phyloP scores from a whole-genome alignment of 2,113 vertebrate species.

The Nettapus auritus region DNA sequence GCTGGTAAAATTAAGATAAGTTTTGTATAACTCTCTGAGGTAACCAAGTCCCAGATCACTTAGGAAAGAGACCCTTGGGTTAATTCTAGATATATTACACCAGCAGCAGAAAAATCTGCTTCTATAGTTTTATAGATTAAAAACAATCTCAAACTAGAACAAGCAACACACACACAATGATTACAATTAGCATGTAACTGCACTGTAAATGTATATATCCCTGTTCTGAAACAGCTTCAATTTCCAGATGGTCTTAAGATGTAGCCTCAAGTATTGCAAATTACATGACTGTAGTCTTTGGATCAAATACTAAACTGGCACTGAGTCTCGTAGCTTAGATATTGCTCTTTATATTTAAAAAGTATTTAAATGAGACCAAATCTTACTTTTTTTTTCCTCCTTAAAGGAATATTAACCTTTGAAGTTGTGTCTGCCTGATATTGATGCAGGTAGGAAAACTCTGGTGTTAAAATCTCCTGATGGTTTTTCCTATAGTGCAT shows the following conservation, averaged over 20 bases:
- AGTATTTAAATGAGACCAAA: not conserved
- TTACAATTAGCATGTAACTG: constrained; percentile 9
- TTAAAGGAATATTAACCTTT: constrained; percentile 6
- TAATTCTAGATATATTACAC: not conserved
- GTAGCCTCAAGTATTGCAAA: not conserved
- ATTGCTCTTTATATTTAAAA: not conserved
- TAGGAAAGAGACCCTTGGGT: not conserved
- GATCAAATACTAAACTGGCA: not conserved
- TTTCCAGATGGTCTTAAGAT: constrained; percentile 38
- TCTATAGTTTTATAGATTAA: not conserved
- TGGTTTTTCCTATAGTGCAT: not conserved
- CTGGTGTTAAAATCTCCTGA: not conserved
- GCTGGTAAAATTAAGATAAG: not conserved
- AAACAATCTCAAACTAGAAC: not conserved
- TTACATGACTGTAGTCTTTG: not conserved
- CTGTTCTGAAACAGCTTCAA: not conserved
- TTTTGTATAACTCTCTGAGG: not conserved
- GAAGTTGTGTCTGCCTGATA: not conserved
- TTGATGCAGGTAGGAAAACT: not conserved
- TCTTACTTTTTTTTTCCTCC: not conserved
- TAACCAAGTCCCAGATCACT: not conserved
- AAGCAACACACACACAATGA: not conserved
- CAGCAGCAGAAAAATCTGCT: not conserved
- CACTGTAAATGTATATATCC: not conserved
- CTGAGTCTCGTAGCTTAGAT: not conserved